Evolutionary conservation across 2,113 vertebrate genomes (phyloP).

Genomic region (Mustela lutreola): DNA sequence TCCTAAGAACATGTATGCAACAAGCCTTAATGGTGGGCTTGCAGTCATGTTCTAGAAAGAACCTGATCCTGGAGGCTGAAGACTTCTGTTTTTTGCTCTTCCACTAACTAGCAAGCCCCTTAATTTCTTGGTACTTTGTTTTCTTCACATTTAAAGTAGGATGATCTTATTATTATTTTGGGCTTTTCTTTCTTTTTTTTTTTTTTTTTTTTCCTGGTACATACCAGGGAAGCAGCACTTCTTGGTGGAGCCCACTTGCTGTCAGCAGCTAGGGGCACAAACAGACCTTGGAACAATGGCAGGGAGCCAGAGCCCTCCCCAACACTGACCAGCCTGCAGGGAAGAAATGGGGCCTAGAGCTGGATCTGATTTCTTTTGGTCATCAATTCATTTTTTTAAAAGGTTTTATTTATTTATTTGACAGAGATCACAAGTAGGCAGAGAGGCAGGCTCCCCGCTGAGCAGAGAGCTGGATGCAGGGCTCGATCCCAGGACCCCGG

Average conservation of each 20-base stretch:
- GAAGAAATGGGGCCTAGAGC: neutral
- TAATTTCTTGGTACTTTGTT: neutral
- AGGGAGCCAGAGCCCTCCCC: neutral
- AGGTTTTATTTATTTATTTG: too few species aligned
- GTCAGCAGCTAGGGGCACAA: neutral
- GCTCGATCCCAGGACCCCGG: too few species aligned
- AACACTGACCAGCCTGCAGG: neutral
- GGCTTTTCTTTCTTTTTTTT: too few species aligned
- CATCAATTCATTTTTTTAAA: constrained; percentile 16
- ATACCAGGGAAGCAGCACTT: neutral
- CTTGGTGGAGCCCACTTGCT: neutral
- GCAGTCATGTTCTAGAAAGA: neutral
- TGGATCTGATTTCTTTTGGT: neutral
- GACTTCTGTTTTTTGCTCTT: constrained; percentile 26
- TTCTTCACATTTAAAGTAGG: constrained; percentile 2
- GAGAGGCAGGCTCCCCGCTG: too few species aligned
- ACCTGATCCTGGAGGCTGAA: neutral
- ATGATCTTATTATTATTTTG: neutral
- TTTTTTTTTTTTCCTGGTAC: neutral
- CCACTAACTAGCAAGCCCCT: neutral
- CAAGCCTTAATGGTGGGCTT: neutral
- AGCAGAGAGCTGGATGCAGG: too few species aligned
- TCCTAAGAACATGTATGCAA: neutral
- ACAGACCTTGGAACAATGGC: neutral
- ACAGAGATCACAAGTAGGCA: too few species aligned